These are phyloP conservation scores for Nothoprocta perdicaria DNA, from an alignment of 2,113 vertebrate species.

Conservation along the genomic window DNA sequence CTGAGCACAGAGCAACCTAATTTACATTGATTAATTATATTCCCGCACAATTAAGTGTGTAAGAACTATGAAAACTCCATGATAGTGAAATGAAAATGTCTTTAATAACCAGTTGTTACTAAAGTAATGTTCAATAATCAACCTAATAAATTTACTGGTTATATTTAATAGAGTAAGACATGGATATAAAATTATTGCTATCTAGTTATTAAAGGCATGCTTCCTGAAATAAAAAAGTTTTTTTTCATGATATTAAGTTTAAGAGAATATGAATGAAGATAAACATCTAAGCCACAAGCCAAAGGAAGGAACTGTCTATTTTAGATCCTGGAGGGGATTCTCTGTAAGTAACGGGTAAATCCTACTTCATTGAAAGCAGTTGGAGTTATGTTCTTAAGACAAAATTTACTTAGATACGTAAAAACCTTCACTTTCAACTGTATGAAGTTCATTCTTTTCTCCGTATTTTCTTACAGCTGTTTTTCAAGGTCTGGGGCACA, in stretches of 20 bases:
- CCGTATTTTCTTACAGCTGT: neutral
- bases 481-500: neutral
- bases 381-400: neutral
- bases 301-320: neutral
- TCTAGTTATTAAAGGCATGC: neutral
- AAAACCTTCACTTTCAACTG: neutral
- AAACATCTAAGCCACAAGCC: neutral
- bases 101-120: neutral
- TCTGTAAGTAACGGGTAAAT: neutral
- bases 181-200: neutral
- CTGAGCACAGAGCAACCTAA: neutral
- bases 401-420: neutral
- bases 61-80: conserved; percentile 3
- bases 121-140: neutral
- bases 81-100: neutral
- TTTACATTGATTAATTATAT: conserved; percentile 12
- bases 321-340: neutral
- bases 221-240: accelerated
- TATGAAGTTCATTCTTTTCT: neutral
- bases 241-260: neutral
- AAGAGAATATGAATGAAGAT: neutral
- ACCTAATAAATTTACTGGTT: neutral
- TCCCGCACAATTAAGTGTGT: neutral
- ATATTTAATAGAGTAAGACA: neutral
- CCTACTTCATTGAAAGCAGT: neutral